Evolutionary conservation across 2,113 vertebrate genomes (phyloP).

Genomic region (Psophia crepitans): DNA sequence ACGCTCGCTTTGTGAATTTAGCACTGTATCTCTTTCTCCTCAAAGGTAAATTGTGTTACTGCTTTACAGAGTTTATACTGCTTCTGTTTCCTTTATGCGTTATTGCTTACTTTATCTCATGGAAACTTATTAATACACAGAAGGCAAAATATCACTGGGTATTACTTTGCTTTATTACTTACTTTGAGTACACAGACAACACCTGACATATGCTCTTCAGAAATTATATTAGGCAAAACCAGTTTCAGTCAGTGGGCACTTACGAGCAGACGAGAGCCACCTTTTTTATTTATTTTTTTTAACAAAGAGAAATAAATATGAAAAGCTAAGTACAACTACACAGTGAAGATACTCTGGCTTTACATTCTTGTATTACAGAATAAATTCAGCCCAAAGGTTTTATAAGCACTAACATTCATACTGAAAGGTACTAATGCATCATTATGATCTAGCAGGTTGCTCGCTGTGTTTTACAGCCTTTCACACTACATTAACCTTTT

Average conservation of each 20-base stretch:
- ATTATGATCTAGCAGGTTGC: constrained; percentile 80
- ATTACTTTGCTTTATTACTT: background rate
- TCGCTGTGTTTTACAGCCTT: constrained; percentile 77
- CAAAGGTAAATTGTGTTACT: background rate
- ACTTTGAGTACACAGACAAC: background rate
- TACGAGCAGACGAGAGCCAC: background rate
- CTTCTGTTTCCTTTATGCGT: background rate
- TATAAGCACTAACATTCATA: constrained; percentile 62
- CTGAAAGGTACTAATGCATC: constrained; percentile 76
- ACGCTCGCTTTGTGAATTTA: constrained; percentile 7
- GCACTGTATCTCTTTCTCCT: background rate
- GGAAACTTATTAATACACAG: constrained; percentile 21
- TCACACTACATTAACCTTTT: constrained; percentile 88
- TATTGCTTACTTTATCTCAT: constrained; percentile 3
- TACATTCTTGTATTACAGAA: background rate
- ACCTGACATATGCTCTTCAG: constrained; percentile 12
- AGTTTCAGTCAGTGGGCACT: constrained; percentile 57
- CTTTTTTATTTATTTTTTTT: background rate
- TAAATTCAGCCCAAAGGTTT: constrained; percentile 51
- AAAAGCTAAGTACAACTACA: background rate
- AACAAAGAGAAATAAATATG: constrained; percentile 7
- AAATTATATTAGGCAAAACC: constrained; percentile 51
- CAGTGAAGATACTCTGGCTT: constrained; percentile 14
- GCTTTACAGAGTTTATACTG: background rate
- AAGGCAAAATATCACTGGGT: background rate